These are phyloP conservation scores for Leptodactylus fuscus DNA, from an alignment of 2,113 vertebrate species.

Conservation along the genomic window DNA sequence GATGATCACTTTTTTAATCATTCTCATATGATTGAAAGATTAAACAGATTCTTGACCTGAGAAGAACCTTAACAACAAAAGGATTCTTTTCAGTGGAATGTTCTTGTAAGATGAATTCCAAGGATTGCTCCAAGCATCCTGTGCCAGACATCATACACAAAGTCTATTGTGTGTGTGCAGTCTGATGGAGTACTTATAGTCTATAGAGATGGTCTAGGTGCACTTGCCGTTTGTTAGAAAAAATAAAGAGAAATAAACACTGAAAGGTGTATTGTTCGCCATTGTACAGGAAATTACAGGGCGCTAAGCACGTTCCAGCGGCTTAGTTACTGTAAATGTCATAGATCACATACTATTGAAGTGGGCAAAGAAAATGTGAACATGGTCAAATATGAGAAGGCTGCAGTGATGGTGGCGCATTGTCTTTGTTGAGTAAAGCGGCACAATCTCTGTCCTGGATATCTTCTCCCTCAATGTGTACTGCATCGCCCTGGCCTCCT, in stretches of 20 bases:
- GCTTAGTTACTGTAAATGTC: neutral
- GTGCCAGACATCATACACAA: conserved; percentile 32
- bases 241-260: neutral
- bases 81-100: conserved; percentile 43
- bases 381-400: neutral
- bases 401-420: neutral
- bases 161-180: conserved; percentile 24
- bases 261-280: conserved; percentile 10
- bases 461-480: too few species aligned
- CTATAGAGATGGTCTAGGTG: neutral
- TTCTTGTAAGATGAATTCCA: conserved; percentile 33
- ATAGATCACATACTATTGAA: conserved; percentile 1
- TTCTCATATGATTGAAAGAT: conserved; percentile 54
- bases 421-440: too few species aligned
- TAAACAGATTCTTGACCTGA: conserved; percentile 51
- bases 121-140: conserved; percentile 24
- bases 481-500: neutral
- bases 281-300: neutral
- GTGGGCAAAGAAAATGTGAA: neutral
- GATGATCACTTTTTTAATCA: conserved; percentile 41
- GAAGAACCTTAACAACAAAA: conserved; percentile 53
- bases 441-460: too few species aligned
- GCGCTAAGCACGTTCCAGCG: neutral
- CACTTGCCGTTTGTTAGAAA: neutral
- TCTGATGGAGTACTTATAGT: neutral